Percentiles rank a stretch among this genome's conserved stretches.
Evolutionary conservation across 1,140 invertebrate species (phyloP).

Genomic region (Parapsyche elsis): DNA sequence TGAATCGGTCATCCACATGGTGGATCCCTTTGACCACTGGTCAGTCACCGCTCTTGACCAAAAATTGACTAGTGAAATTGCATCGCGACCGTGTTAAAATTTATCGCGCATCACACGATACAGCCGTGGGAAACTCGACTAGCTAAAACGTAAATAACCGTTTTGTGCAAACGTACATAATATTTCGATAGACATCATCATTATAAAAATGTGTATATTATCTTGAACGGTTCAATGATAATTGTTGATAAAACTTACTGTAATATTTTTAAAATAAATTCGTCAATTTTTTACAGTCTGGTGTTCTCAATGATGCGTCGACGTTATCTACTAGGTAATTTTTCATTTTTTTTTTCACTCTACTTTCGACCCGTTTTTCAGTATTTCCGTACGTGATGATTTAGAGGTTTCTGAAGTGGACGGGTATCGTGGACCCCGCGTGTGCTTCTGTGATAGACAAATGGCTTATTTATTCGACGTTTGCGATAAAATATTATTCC

Average conservation of each 20-base stretch:
- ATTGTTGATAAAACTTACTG: too few relatives aligned
- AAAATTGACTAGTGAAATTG: neutral
- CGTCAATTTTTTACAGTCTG: too few relatives aligned
- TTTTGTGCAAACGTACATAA: neutral
- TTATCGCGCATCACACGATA: too few relatives aligned
- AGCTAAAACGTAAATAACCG: neutral
- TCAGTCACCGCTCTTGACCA: constrained; percentile 18
- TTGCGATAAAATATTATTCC: constrained; percentile 48
- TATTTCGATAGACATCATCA: too few relatives aligned
- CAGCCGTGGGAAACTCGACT: neutral
- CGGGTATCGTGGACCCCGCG: constrained; percentile 16
- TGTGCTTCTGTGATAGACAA: constrained; percentile 47
- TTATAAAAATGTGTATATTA: too few relatives aligned
- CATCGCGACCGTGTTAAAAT: neutral
- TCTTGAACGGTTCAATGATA: too few relatives aligned
- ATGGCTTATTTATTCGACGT: constrained; percentile 52
- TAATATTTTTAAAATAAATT: too few relatives aligned
- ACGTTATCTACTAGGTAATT: neutral
- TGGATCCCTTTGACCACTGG: constrained; percentile 35
- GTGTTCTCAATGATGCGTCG: too few relatives aligned
- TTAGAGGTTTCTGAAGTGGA: constrained; percentile 40
- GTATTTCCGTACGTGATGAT: constrained; percentile 11
- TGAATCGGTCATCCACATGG: constrained; percentile 4
- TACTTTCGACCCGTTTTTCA: neutral
- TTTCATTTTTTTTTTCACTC: constrained; percentile 11